Base-by-base conservation (phyloP, 1,140 invertebrate species). In the Cecropterus lyciades region DNA sequence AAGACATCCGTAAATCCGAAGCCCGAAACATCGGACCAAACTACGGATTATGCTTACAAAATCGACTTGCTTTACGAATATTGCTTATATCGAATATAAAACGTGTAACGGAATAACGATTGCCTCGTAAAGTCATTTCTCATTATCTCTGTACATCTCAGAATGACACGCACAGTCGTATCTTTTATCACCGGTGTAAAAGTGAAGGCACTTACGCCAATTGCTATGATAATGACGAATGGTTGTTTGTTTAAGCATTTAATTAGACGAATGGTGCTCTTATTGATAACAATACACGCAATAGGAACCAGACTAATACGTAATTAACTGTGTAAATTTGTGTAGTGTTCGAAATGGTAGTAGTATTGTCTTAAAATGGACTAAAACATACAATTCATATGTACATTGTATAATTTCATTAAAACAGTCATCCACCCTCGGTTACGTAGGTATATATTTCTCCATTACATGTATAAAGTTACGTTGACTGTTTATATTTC, bases 181-280 rank as follows among this genome's bases (percentile, higher is more conserved):
- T 52, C 49, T 52, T 52, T 52, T 52, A 52, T 52, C 49, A 33
- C 49, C 51, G 30, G 51, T 53, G 51, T 53, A 53, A 53, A 53
- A 53, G 30, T 53, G 30, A 53, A 17, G 30, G 51, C 51, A 53
- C 51, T 53, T 37, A 37, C 51, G 14, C 51, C 51, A 53, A 53
- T 53, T 53, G 51, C 51, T 37, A 53, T 53, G 51, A 30, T 37
- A 53, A 53, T 37, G 30, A 16, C 24, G 7, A 24, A 14, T 33
- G 40, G 40, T 13, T 43, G 49, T 52, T 33, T 33, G 49, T 52
- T 52, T 52, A 33, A 20, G 13, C 27, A 6, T 52, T 52, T 52
- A 52, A 52, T 52, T 52, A 52, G 33, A 33, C 9, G n/a, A 16
- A 52, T 1, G 24, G 48, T 27, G 27, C 20, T 52, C 8, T 33